Base-by-base conservation (phyloP, 2,113 vertebrate genomes). In the Caranx melampygus region DNA sequence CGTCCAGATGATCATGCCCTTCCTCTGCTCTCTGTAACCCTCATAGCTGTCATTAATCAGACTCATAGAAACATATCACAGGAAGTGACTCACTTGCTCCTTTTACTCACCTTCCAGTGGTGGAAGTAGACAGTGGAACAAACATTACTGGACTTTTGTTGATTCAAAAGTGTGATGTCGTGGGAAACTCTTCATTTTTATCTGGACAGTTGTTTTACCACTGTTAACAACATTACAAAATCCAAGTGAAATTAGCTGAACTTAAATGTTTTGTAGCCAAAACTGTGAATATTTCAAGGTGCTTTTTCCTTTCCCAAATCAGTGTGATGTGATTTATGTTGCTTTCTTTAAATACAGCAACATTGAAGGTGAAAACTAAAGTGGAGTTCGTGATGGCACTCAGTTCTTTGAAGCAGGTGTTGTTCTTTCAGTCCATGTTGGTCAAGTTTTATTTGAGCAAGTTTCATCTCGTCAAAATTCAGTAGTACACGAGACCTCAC, bases 41-140 rank as follows among this genome's bases (percentile, higher is more conserved):
- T 52, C 18, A 15, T 55, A 51, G 40, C 9, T 26, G 20, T 47
- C 42, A 58, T 72, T 34, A 70, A 59, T 79, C 71, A 42, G 34
- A 45, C 42, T 59, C 21, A 76, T 45, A 54, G 37, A 65, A 31
- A 71, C 2, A 7, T 3, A 14, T n/a, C 0, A 15, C 34, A 81
- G 78, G 62, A 78, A 75, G 70, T 55, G 21, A 45, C 0, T 78
- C 58, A 55, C 6, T 60, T 2, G 7, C 6, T 40, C 34, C 13
- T 42, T 42, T 57, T 64, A 51, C 57, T 78, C 71, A 62, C 37
- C 18, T 40, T 69, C 34, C 34, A 13, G 26, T 52, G 31, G 44
- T 51, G 21, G 34, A 21, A 67, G 34, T 34, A 59, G 58, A 15
- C 14, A 33, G 12, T 60, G 44, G 20, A 79, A 58, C 57, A 62